These are phyloP conservation scores for Calyptommatus sinebrachiatus DNA, from an alignment of 2,113 vertebrate genomes.

Conservation along the genomic window DNA sequence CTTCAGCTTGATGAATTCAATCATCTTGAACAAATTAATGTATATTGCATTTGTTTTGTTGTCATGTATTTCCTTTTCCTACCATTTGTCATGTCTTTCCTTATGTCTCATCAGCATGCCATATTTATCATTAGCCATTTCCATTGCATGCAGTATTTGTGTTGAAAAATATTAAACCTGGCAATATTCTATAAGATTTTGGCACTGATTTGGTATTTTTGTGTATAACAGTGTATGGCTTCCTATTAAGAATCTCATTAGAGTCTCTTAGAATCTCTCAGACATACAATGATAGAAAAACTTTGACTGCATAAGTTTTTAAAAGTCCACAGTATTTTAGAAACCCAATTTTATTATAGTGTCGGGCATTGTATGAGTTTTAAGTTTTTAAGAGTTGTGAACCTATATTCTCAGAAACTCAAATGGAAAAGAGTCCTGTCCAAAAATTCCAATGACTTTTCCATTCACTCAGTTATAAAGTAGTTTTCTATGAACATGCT, in stretches of 20 bases:
- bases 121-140: conserved; percentile 62
- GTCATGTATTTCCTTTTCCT: conserved; percentile 59
- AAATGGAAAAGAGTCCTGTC: neutral
- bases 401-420: neutral
- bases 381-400: neutral
- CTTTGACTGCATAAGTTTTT: neutral
- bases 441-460: neutral
- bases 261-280: too few relatives aligned
- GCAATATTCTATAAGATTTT: neutral
- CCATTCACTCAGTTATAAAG: neutral
- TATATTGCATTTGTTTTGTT: conserved; percentile 58
- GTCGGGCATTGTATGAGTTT: neutral
- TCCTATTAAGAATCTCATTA: neutral
- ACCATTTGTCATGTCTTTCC: conserved; percentile 60
- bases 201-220: neutral
- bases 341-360: neutral
- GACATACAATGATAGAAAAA: neutral
- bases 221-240: neutral
- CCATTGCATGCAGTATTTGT: conserved; percentile 17
- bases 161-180: conserved; percentile 29
- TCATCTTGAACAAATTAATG: conserved; percentile 68
- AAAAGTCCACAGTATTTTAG: neutral
- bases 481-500: neutral
- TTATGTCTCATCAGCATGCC: conserved; percentile 58
- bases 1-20: conserved; percentile 76